A percentile compares a stretch with the other conserved stretches of the same genome.
phyloP scores from a whole-genome alignment of 2,888 invertebrate species.

The Chrysina gloriosa region DNA sequence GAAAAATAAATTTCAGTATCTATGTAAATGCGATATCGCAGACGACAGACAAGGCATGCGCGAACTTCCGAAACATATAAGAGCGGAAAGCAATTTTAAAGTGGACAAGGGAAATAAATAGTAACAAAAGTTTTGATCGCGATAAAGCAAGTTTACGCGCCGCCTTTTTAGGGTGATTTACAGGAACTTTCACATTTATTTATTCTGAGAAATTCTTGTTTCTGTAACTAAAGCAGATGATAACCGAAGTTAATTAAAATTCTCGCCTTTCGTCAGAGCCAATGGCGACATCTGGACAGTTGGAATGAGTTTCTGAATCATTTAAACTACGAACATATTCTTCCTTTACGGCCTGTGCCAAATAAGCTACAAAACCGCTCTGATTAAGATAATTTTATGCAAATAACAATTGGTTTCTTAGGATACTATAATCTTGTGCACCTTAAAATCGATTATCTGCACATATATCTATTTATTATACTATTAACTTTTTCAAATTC shows the following conservation, averaged over 20 bases:
- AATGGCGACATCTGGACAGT: neutral
- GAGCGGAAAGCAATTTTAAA: neutral
- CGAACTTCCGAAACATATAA: neutral
- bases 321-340: neutral
- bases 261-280: neutral
- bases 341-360: no score
- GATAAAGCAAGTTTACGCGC: neutral
- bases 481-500: no score
- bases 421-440: no score
- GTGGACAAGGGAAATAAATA: neutral
- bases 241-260: conserved; percentile 3
- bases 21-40: neutral
- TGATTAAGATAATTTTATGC: no score
- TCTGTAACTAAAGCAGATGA: neutral
- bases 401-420: no score
- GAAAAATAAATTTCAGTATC: no score
- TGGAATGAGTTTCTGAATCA: conserved; percentile 4
- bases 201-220: neutral
- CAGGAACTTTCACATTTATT: neutral
- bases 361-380: no score
- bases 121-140: neutral
- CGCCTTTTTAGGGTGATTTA: conserved; percentile 10
- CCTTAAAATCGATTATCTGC: no score
- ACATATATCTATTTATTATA: no score
- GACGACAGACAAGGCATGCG: neutral